A percentile compares a stretch with the other conserved stretches of the same genome.
Conservation (phyloP, 2,888 invertebrate species). For the Ectemnius continuus region DNA sequence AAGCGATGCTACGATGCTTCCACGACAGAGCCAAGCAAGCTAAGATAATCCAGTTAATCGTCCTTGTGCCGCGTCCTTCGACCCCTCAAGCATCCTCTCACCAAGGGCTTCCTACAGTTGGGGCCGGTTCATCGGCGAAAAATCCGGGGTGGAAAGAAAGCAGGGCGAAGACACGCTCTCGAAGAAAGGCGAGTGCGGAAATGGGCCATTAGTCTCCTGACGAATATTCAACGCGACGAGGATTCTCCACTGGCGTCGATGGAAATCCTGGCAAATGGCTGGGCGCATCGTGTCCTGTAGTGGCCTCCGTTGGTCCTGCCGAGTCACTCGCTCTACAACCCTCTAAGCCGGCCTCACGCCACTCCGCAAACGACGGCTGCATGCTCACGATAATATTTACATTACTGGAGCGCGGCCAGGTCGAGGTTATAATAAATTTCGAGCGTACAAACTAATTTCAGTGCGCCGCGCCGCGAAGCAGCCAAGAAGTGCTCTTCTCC, state of each 20-base stretch:
- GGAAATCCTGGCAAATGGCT: constrained; percentile 57
- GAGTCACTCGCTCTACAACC: constrained; percentile 1
- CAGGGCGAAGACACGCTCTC: constrained; percentile 18
- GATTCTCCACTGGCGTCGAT: constrained; percentile 53
- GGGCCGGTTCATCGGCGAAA: neutral
- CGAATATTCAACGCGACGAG: constrained; percentile 59
- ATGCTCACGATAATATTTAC: constrained; percentile 62
- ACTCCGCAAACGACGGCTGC: constrained; percentile 48
- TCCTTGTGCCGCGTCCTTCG: constrained; percentile 11
- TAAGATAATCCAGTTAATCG: constrained; percentile 55
- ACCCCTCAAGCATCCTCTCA: neutral
- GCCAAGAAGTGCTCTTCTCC: constrained; percentile 5
- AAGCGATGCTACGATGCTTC: constrained; percentile 11
- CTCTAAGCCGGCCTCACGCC: constrained; percentile 20
- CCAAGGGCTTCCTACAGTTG: constrained; percentile 10
- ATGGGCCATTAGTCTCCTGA: constrained; percentile 60
- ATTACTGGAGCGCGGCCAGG: constrained; percentile 44
- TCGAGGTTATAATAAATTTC: constrained; percentile 60
- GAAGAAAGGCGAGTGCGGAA: constrained; percentile 46
- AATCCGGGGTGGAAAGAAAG: constrained; percentile 1
- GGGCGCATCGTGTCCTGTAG: constrained; percentile 5
- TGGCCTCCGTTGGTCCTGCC: neutral
- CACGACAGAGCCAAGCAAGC: constrained; percentile 12
- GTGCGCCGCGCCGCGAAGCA: constrained; percentile 48
- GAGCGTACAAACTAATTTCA: constrained; percentile 62